Conservation (phyloP, 2,888 invertebrate genomes). For the Colletes collaris region DNA sequence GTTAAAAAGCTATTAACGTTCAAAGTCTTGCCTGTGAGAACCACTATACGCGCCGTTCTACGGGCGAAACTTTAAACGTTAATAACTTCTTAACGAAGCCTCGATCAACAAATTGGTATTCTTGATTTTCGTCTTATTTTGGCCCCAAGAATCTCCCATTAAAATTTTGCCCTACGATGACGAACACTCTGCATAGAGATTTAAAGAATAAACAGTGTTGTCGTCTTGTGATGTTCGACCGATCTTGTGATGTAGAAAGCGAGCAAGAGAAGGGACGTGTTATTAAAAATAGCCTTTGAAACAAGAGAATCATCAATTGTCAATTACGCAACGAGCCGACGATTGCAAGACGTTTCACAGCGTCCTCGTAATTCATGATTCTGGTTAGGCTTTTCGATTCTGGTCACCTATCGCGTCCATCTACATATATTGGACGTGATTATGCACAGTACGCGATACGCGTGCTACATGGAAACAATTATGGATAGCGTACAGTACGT, state of each 20-base stretch:
- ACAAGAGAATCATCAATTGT: conserved; percentile 32
- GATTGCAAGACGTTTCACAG: conserved; percentile 14
- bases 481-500: conserved; percentile 5
- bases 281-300: conserved; percentile 3
- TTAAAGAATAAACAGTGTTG: too few species aligned
- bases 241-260: neutral
- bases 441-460: conserved; percentile 20
- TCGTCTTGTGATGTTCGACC: neutral
- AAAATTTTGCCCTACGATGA: too few species aligned
- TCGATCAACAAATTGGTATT: too few species aligned
- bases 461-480: conserved; percentile 36
- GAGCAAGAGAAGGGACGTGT: neutral
- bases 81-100: too few species aligned
- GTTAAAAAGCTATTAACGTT: too few species aligned
- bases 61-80: too few species aligned
- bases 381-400: conserved; percentile 16
- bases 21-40: too few species aligned
- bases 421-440: conserved; percentile 16
- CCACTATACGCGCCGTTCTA: too few species aligned
- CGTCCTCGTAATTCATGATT: conserved; percentile 25
- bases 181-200: too few species aligned
- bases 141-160: too few species aligned
- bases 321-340: conserved; percentile 22
- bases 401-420: neutral
- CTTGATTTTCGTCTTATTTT: too few species aligned